phyloP scores from a whole-genome alignment of 2,797 vertebrate species.

The Phoebastria nigripes region DNA sequence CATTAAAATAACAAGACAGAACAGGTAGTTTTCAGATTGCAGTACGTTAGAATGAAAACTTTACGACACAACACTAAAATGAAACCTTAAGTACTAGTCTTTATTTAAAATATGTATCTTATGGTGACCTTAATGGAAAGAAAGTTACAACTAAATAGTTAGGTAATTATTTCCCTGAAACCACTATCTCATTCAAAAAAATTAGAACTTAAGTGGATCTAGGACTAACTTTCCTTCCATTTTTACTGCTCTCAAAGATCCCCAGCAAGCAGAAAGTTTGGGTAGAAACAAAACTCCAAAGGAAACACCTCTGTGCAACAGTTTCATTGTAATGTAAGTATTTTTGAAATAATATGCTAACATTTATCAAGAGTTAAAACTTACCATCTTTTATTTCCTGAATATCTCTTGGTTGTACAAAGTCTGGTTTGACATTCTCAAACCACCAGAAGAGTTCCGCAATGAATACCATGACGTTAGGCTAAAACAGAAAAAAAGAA shows the following conservation, averaged over 20 bases:
- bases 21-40: background rate
- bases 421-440: conserved; percentile 91
- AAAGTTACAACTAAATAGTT: background rate
- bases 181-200: background rate
- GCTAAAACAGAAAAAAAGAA: conserved; percentile 67
- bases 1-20: background rate
- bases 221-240: background rate
- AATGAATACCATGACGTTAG: conserved; percentile 92
- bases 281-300: background rate
- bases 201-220: background rate
- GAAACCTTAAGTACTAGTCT: background rate
- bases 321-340: background rate
- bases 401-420: conserved; percentile 89
- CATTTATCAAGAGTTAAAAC: background rate
- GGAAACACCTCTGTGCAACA: background rate
- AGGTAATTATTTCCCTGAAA: too few species aligned
- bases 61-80: rapidly evolving
- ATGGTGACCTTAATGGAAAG: background rate
- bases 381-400: conserved; percentile 91
- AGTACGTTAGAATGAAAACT: background rate
- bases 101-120: background rate
- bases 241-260: background rate
- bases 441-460: conserved; percentile 99
- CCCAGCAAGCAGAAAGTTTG: background rate
- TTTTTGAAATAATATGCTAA: background rate